Conservation (phyloP, 2,888 invertebrate species). For the Orchesella flavescens region DNA sequence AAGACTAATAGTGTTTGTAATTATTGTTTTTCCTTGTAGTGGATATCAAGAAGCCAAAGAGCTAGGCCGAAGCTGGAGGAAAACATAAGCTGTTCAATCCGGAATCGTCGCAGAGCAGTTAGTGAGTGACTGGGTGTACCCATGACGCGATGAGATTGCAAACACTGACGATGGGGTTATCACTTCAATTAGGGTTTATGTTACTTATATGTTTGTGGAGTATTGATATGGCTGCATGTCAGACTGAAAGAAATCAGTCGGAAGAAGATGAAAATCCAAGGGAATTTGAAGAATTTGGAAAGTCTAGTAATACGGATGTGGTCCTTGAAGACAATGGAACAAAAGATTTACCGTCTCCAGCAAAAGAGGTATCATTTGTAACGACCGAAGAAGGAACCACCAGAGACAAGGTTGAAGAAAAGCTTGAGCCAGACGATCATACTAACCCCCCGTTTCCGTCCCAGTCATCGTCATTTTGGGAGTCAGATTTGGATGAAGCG, state of each 20-base stretch:
- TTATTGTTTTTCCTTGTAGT: too few species aligned
- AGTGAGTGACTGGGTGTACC: too few species aligned
- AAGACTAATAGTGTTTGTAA: too few species aligned
- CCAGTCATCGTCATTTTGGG: conserved; percentile 66
- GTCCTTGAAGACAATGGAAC: background rate
- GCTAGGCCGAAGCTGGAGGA: background rate
- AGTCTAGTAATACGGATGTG: background rate
- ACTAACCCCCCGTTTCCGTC: conserved; percentile 66
- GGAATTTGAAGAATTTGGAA: too few species aligned
- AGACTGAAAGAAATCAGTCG: background rate
- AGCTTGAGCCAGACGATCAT: conserved; percentile 9
- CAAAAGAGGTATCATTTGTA: background rate
- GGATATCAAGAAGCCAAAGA: background rate
- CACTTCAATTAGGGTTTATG: background rate
- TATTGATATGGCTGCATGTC: background rate
- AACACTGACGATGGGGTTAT: background rate
- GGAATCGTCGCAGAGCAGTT: too few species aligned
- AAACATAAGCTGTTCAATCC: background rate
- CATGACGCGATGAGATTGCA: too few species aligned
- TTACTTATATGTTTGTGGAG: background rate
- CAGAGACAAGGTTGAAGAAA: background rate
- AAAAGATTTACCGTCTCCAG: background rate
- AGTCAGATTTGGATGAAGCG: conserved; percentile 41
- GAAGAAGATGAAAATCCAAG: background rate
- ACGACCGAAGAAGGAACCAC: background rate